phyloP scores from a whole-genome alignment of 1,140 invertebrate genomes.

The Sycophila sp. region DNA sequence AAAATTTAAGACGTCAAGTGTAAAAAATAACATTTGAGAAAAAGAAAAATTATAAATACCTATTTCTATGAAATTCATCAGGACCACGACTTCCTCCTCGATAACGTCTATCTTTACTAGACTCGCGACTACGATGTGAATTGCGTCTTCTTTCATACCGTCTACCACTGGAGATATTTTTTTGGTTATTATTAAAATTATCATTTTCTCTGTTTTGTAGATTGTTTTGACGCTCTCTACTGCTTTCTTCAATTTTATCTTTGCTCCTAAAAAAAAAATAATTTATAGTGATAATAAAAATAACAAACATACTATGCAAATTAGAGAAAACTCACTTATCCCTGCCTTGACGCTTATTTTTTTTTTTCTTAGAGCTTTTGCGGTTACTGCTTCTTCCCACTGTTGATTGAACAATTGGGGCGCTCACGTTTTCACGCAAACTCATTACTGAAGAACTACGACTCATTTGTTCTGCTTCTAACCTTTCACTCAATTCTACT shows the following conservation, averaged over 20 bases:
- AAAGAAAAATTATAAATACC: conserved; percentile 46
- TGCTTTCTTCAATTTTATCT: conserved; percentile 57
- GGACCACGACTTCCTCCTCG: conserved; percentile 48
- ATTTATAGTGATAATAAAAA: background rate
- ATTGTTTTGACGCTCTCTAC: conserved; percentile 60
- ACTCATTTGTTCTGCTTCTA: conserved; percentile 66
- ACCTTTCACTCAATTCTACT: conserved; percentile 65
- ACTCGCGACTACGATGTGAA: conserved; percentile 58
- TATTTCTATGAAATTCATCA: conserved; percentile 55
- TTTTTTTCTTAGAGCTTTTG: conserved; percentile 56
- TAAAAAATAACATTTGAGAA: conserved; percentile 26
- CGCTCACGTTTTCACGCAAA: conserved; percentile 63
- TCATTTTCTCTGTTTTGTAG: conserved; percentile 64
- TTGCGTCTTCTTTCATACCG: conserved; percentile 55
- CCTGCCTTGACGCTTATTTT: conserved; percentile 45
- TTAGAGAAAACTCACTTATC: conserved; percentile 49
- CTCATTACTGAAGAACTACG: conserved; percentile 69
- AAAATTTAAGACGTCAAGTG: background rate
- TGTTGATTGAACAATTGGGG: conserved; percentile 46
- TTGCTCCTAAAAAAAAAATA: conserved; percentile 47
- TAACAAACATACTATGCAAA: background rate
- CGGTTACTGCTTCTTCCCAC: conserved; percentile 39
- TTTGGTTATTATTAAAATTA: conserved; percentile 60
- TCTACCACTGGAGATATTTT: conserved; percentile 46
- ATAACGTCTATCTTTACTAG: conserved; percentile 62